Evolutionary conservation across 2,113 vertebrate genomes (phyloP).

Genomic region (Eulacestoma nigropectus): DNA sequence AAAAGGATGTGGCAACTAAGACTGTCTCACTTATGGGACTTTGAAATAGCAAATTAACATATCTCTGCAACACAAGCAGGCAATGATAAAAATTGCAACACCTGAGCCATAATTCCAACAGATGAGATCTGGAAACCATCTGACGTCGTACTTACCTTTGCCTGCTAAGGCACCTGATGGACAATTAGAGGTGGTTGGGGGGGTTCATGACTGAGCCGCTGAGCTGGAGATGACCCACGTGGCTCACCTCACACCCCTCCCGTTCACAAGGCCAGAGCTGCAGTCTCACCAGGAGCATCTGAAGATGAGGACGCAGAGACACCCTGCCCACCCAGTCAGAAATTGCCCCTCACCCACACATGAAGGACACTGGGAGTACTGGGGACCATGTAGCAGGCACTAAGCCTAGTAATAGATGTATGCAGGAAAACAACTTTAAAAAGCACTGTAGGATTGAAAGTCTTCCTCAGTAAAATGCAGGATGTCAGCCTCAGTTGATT

Average conservation of each 20-base stretch:
- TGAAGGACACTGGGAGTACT: not conserved
- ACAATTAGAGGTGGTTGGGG: not conserved
- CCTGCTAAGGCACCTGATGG: not conserved
- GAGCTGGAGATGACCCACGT: not conserved
- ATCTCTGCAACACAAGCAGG: not conserved
- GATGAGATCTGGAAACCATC: not conserved
- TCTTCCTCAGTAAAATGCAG: not conserved
- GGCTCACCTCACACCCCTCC: not conserved
- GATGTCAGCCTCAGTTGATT: not conserved
- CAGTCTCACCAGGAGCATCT: not conserved
- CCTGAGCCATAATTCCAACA: not conserved
- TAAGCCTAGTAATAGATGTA: not conserved
- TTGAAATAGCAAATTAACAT: not conserved
- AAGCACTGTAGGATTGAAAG: not conserved
- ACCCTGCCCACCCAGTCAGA: not conserved
- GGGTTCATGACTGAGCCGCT: not conserved
- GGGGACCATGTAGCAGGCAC: not conserved
- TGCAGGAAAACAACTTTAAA: not conserved
- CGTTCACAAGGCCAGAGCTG: rapidly evolving
- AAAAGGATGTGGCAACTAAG: not conserved
- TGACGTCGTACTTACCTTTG: not conserved
- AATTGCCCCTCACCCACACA: not conserved
- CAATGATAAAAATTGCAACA: not conserved
- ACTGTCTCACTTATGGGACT: not conserved
- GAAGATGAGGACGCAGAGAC: not conserved